Evolutionary conservation across 2,797 vertebrate species (phyloP).

Genomic region (Manis crassicaudata): DNA sequence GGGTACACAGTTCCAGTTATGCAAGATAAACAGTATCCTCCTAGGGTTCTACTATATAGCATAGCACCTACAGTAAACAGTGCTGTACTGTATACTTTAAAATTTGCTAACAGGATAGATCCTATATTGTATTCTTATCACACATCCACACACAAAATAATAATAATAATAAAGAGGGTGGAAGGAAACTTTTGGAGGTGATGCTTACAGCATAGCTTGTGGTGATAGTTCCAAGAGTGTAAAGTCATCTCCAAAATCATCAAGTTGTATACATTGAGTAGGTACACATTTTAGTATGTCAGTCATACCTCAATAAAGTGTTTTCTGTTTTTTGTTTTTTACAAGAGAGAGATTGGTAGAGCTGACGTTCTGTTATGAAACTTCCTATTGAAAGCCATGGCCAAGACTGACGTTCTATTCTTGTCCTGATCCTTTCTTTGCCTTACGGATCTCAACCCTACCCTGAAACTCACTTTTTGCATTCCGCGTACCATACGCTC

Average conservation of each 20-base stretch:
- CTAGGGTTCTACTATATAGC: neutral
- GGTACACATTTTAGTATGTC: neutral
- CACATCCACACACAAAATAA: neutral
- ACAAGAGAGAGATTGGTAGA: neutral
- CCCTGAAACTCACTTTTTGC: neutral
- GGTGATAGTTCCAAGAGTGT: neutral
- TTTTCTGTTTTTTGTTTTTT: neutral
- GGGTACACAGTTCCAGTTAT: neutral
- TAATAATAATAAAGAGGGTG: neutral
- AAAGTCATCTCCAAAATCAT: neutral
- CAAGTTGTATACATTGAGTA: neutral
- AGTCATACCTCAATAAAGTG: neutral
- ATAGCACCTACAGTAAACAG: neutral
- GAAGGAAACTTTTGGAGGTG: neutral
- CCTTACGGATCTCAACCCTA: neutral
- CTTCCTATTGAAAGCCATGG: neutral
- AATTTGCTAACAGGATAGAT: neutral
- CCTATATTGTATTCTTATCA: conserved; percentile 25
- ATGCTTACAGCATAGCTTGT: neutral
- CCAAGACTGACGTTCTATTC: neutral
- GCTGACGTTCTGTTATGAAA: neutral
- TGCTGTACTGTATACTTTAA: neutral
- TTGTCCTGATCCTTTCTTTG: neutral
- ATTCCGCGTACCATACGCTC: neutral
- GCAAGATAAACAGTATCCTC: neutral